phyloP scores from a whole-genome alignment of 2,888 invertebrate species.

The Drosophila rubida region DNA sequence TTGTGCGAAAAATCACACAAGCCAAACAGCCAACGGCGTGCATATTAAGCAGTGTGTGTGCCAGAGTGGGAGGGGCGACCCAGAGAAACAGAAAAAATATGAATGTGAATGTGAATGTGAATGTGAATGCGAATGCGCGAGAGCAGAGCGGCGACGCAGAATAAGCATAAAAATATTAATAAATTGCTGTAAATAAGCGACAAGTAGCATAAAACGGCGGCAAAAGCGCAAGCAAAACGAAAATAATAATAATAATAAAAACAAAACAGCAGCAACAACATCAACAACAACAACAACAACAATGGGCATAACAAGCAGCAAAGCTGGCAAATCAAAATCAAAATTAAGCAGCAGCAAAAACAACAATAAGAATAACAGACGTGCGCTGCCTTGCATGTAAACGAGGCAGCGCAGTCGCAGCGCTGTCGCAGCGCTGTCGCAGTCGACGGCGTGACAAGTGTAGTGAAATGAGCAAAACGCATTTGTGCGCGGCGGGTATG shows the following conservation, averaged over 20 bases:
- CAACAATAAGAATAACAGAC: slow-evolving; percentile 20
- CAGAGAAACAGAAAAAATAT: background rate
- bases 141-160: slow-evolving; percentile 14
- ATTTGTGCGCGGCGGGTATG: slow-evolving; percentile 3
- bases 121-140: no score
- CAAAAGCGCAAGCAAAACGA: slow-evolving; percentile 48
- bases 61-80: background rate
- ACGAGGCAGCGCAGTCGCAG: slow-evolving; percentile 48
- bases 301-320: slow-evolving; percentile 4
- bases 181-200: slow-evolving; percentile 73
- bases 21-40: slow-evolving; percentile 64
- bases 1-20: slow-evolving; percentile 79
- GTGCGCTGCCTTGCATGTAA: slow-evolving; percentile 60
- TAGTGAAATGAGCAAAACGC: slow-evolving; percentile 63
- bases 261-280: slow-evolving; percentile 34
- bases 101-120: no score
- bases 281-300: slow-evolving; percentile 30
- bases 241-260: slow-evolving; percentile 15
- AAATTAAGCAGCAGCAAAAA: slow-evolving; percentile 52
- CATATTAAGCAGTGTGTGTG: slow-evolving; percentile 59
- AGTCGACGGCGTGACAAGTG: slow-evolving; percentile 68
- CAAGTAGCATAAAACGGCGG: slow-evolving; percentile 54
- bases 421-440: slow-evolving; percentile 10
- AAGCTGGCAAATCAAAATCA: slow-evolving; percentile 61
- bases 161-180: slow-evolving; percentile 58